phyloP scores from a whole-genome alignment of 2,888 invertebrate genomes.

The Lasius fuliginosus region DNA sequence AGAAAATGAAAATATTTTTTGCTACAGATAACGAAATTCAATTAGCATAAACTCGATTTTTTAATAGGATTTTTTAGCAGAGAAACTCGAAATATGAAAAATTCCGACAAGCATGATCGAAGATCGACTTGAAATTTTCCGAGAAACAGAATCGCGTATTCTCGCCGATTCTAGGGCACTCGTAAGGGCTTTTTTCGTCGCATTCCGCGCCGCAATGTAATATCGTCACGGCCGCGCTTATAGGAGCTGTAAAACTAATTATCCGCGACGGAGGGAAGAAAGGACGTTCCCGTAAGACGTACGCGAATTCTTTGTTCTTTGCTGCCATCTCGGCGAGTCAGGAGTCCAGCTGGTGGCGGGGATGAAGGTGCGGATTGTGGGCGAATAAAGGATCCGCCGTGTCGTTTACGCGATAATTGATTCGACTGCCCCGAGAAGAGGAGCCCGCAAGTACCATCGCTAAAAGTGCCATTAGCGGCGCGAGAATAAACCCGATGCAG shows the following conservation, averaged over 20 bases:
- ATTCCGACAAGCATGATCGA: not conserved
- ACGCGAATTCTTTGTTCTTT: slow-evolving; percentile 55
- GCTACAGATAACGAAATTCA: too few species aligned
- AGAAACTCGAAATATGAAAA: not conserved
- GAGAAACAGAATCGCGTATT: not conserved
- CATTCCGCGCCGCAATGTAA: slow-evolving; percentile 25
- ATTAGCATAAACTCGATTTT: not conserved
- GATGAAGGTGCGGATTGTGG: slow-evolving; percentile 24
- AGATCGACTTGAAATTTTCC: not conserved
- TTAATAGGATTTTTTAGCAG: not conserved
- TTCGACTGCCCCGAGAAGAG: slow-evolving; percentile 16
- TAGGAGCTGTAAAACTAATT: slow-evolving; percentile 58
- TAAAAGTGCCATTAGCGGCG: slow-evolving; percentile 28
- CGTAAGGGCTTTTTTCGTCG: slow-evolving; percentile 21
- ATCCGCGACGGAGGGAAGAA: slow-evolving; percentile 37
- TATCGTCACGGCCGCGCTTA: slow-evolving; percentile 33
- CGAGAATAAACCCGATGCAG: not conserved
- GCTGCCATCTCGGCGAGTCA: slow-evolving; percentile 26
- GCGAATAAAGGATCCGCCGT: slow-evolving; percentile 35
- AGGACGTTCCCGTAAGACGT: slow-evolving; percentile 25
- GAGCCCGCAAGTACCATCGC: slow-evolving; percentile 17
- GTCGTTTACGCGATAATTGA: slow-evolving; percentile 49
- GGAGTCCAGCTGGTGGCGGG: not conserved
- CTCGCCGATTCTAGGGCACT: not conserved
- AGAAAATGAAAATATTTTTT: not conserved